Evolutionary conservation across 2,113 vertebrate genomes (phyloP), one percentile per base, ranked within the genome.

Genomic region (Neogobius melanostomus): DNA sequence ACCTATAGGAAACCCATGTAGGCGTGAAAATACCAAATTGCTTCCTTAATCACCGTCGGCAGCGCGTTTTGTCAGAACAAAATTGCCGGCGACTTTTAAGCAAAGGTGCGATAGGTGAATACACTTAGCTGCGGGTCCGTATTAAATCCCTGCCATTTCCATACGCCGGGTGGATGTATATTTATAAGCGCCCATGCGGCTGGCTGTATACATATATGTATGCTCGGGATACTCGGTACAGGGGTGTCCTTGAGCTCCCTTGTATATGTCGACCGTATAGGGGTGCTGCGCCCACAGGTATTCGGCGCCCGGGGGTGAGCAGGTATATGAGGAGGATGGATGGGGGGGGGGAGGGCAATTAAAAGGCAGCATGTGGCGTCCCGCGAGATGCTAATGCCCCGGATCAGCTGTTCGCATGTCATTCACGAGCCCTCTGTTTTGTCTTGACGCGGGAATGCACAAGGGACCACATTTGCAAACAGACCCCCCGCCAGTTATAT

Each of bases 381-480:
- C 89, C 89, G 43, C 64, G 75, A 93, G 91, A 92, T 91, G 93
- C 94, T 94, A 94, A 94, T 92, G 89, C 91, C 80, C 86, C 61
- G 93, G 91, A 92, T 95, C 93, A 90, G 94, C 93, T 91, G 93
- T 91, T 92, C 90, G 91, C 90, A 92, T 90, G 92, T 90, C 90
- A 92, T 90, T 93, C 88, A 71, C 89, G 86, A 92, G 91, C 94
- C 92, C 86, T 90, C 92, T 93, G 91, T 91, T 87, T 87, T 88
- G 83, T 69, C 91, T 93, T 89, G 85, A 89, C 85, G 87, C 87
- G 74, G 68, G 77, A 81, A 64, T 49, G 21, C 65, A 70, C 65
- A 8, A 7, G 66, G 66, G 76, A 73, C 70, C 10, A 17, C 69
- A 71, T 63, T 64, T 49, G 57, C 45, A 56, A 63, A 60, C 59